Evolutionary conservation across 1,140 invertebrate genomes (phyloP), one percentile per base, ranked within the genome.

Genomic region (Conus ventricosus): DNA sequence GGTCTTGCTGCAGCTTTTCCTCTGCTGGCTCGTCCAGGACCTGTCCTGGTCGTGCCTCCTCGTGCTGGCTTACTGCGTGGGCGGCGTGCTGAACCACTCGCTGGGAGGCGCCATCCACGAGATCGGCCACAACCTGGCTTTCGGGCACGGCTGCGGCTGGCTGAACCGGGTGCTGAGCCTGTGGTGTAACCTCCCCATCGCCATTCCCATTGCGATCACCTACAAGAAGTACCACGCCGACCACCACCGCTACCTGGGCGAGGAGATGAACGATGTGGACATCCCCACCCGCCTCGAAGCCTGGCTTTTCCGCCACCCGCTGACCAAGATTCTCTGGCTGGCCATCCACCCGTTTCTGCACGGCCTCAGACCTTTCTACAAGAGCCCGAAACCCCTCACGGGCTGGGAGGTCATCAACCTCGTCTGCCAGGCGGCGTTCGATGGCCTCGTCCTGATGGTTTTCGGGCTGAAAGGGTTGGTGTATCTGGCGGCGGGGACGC

Each of bases 401-500:
- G 95, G 95, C 0, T 95, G 98, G 89, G 99, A 99, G 96, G 90
- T 94, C 5, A 94, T 99, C 81, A 99, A 99, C 95, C 95, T 97
- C 57, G 95, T 97, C 13, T 97, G 99, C 90, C 98, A 99, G 95
- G 92, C 99, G 39, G 95, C 96, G 83, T 99, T 99, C 94, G 97
- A 99, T 95, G 96, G 95, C 8, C 75, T 97, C 23, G 96, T 99
- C 10, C 96, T 97, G 89, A 97, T 98, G 89, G 96, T 96, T 75
- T 97, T 98, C 91, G 98, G 98, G 97, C 95, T 97, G 95, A 96
- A 94, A 86, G 88, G 98, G 0, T 91, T 99, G 20, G 96, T 97
- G 0, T 99, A 99, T 95, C 95, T 99, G 81, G 92, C 99, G 15
- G 95, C 96, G 55, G 98, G 99, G 17, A 98, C 98, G 20, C 92